Conservation (phyloP, 2,888 invertebrate species). For the Acleris laterana region DNA sequence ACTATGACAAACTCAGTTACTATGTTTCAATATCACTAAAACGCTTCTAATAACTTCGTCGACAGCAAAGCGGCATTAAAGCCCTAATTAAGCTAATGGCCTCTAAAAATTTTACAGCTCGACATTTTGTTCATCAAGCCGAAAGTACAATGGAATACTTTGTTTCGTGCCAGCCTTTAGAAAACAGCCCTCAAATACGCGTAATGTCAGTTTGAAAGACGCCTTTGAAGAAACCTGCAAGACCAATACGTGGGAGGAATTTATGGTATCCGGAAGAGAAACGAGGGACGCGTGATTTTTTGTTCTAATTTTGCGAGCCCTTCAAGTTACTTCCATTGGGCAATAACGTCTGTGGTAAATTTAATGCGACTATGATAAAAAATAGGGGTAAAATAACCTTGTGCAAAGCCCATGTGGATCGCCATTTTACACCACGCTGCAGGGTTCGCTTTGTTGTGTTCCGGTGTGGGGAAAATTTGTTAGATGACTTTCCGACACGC, state of each 20-base stretch:
- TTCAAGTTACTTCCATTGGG: neutral
- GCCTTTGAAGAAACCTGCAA: conserved; percentile 41
- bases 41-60: conserved; percentile 16
- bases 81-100: conserved; percentile 30
- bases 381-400: no score
- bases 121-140: conserved; percentile 21
- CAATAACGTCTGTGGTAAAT: no score
- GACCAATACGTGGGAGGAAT: conserved; percentile 51
- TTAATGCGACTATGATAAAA: no score
- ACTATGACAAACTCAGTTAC: conserved; percentile 1
- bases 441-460: no score
- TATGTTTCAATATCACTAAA: conserved; percentile 18
- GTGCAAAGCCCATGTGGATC: no score
- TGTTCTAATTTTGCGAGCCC: neutral
- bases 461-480: no score
- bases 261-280: conserved; percentile 6
- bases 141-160: conserved; percentile 40
- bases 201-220: conserved; percentile 44
- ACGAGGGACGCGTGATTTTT: neutral
- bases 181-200: conserved; percentile 35
- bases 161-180: conserved; percentile 46
- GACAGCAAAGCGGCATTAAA: conserved; percentile 24
- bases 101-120: conserved; percentile 20
- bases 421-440: no score
- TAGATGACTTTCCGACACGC: no score